Conservation (phyloP, 2,888 invertebrate genomes). For the Melieria omissa region DNA sequence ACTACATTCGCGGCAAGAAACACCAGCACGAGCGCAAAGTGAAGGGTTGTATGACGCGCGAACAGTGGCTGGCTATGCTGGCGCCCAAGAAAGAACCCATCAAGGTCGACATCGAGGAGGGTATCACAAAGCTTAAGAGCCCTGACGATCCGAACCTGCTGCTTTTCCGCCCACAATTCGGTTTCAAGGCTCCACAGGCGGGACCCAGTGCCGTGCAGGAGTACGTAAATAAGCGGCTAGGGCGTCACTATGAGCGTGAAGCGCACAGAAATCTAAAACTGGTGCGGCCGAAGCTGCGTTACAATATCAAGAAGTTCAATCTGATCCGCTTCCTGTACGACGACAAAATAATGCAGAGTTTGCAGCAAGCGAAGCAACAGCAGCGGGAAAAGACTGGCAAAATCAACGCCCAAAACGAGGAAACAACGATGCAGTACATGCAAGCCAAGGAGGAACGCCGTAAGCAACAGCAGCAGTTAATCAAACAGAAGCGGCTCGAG, state of each 20-base stretch:
- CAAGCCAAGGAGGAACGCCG: constrained; percentile 46
- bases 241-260: constrained; percentile 57
- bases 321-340: constrained; percentile 58
- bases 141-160: constrained; percentile 58
- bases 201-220: constrained; percentile 47
- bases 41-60: constrained; percentile 59
- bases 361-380: not conserved
- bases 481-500: constrained; percentile 52
- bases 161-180: constrained; percentile 52
- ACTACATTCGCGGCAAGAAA: constrained; percentile 58
- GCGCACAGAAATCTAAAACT: constrained; percentile 56
- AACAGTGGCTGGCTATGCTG: constrained; percentile 62
- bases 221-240: constrained; percentile 53
- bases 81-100: constrained; percentile 54
- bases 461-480: constrained; percentile 44
- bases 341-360: constrained; percentile 29
- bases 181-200: constrained; percentile 37
- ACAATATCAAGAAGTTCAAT: constrained; percentile 62
- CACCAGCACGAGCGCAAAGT: constrained; percentile 53
- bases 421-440: constrained; percentile 56
- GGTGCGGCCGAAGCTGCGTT: constrained; percentile 55
- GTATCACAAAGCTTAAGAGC: constrained; percentile 50
- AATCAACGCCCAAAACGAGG: constrained; percentile 45
- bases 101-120: constrained; percentile 54
- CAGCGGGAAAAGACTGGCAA: constrained; percentile 40